phyloP scores from a whole-genome alignment of 2,797 vertebrate species.

The Sebastes goodei region DNA sequence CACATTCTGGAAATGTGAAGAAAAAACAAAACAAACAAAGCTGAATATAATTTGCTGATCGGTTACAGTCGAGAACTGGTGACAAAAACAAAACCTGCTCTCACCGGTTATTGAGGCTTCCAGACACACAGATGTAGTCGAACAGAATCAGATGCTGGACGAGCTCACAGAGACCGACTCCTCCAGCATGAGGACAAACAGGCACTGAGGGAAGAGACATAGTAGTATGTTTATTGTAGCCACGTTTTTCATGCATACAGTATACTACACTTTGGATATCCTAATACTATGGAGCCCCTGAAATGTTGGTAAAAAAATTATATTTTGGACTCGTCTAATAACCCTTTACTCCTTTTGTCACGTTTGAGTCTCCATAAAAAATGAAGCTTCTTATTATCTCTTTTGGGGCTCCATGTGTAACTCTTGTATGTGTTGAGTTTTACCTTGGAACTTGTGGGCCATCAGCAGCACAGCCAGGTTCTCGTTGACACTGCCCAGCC shows the following conservation, averaged over 20 bases:
- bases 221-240: fast-evolving
- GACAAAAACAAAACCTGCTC: neutral
- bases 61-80: neutral
- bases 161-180: conserved; percentile 87
- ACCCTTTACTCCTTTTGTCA: neutral
- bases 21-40: neutral
- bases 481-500: conserved; percentile 89
- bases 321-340: neutral
- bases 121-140: conserved; percentile 83
- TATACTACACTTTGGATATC: neutral
- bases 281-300: neutral
- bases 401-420: neutral
- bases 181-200: conserved; percentile 88
- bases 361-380: neutral
- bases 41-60: neutral
- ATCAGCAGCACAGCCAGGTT: conserved; percentile 88
- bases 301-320: neutral
- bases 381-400: neutral
- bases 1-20: conserved; percentile 83
- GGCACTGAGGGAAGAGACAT: conserved; percentile 74
- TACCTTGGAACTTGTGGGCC: conserved; percentile 88
- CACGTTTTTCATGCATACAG: neutral
- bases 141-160: conserved; percentile 88
- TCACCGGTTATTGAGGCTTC: conserved; percentile 81
- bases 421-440: neutral